Percentiles rank a stretch among this genome's conserved stretches.
Evolutionary conservation across 1,140 invertebrate genomes (phyloP).

Genomic region (Globodera rostochiensis): DNA sequence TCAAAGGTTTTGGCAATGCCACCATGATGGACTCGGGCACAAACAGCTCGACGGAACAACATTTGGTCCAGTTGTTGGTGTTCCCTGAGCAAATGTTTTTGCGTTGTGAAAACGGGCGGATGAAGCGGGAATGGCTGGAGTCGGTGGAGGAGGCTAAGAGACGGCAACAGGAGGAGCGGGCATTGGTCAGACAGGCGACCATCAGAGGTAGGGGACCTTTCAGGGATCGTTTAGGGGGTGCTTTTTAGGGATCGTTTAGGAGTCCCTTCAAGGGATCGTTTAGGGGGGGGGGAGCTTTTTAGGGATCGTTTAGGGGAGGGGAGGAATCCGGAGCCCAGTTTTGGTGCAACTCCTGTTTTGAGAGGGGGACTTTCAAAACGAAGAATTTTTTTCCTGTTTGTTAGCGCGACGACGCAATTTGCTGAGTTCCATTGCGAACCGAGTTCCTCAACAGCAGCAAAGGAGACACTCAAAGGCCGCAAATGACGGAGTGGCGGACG

Average conservation of each 20-base stretch:
- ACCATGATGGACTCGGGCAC: not conserved
- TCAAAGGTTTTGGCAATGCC: conserved; percentile 73
- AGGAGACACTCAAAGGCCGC: conserved; percentile 50
- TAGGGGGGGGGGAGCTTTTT: no score
- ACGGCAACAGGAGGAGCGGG: conserved; percentile 66
- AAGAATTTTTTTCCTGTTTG: not conserved
- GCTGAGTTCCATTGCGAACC: conserved; percentile 30
- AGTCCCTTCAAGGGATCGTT: no score
- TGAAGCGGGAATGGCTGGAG: conserved; percentile 88
- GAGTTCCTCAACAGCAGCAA: conserved; percentile 27
- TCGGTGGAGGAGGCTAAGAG: conserved; percentile 86
- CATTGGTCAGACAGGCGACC: conserved; percentile 70
- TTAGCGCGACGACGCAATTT: conserved; percentile 44
- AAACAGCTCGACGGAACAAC: conserved; percentile 27
- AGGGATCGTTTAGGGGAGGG: no score
- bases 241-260: no score
- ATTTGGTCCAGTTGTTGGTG: conserved; percentile 57
- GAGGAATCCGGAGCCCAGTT: no score
- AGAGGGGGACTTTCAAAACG: no score
- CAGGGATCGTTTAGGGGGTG: no score
- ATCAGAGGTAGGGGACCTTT: conserved; percentile 68
- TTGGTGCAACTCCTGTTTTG: no score
- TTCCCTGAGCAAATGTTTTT: conserved; percentile 58
- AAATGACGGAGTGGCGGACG: not conserved
- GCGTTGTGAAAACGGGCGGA: conserved; percentile 63